phyloP scores from a whole-genome alignment of 2,888 invertebrate species.

The Metallyticus violacea region DNA sequence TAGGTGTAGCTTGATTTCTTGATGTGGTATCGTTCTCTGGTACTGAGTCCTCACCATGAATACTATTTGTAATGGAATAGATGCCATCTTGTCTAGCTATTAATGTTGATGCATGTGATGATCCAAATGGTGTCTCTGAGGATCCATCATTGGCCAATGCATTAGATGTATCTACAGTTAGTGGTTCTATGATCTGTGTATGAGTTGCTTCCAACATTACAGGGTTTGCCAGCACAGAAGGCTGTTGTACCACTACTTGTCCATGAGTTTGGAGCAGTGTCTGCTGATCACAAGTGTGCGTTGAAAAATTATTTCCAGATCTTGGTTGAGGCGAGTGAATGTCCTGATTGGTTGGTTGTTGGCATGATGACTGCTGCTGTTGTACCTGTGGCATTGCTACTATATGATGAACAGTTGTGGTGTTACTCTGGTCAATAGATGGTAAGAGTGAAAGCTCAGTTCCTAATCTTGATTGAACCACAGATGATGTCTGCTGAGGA shows the following conservation, averaged over 20 bases:
- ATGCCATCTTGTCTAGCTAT: constrained; percentile 19
- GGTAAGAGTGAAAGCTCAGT: background rate
- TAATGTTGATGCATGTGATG: constrained; percentile 3
- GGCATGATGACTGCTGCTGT: background rate
- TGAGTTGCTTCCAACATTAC: background rate
- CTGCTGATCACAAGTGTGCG: background rate
- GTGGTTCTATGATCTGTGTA: background rate
- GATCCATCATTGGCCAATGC: background rate
- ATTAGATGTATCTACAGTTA: background rate
- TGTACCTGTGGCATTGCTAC: background rate
- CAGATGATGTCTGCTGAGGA: background rate
- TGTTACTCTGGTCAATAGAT: background rate
- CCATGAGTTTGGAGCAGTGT: background rate
- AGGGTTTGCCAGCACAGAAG: background rate
- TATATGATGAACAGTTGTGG: constrained; percentile 14
- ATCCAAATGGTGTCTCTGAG: background rate
- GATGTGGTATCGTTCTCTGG: background rate
- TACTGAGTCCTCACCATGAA: constrained; percentile 3
- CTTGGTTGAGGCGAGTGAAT: background rate
- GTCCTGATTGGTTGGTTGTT: too few species aligned
- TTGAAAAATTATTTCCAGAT: background rate
- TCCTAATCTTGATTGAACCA: background rate
- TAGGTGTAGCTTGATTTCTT: background rate
- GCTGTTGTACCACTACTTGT: background rate
- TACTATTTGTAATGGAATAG: background rate